phyloP scores from a whole-genome alignment of 2,113 vertebrate species.

The Oryzias curvinotus region DNA sequence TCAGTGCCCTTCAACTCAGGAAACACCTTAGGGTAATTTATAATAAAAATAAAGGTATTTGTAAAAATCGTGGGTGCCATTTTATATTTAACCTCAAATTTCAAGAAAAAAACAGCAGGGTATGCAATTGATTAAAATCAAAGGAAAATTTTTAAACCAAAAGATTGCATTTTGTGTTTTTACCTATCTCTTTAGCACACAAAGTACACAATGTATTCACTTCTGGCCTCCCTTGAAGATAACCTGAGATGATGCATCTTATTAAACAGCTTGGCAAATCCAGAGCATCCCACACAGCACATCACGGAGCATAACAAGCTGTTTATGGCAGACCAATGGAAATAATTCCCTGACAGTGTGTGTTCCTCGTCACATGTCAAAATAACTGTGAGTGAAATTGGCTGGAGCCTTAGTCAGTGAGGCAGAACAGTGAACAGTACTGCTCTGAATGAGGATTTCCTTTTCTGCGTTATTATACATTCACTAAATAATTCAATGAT shows the following conservation, averaged over 20 bases:
- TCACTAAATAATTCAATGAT: conserved; percentile 11
- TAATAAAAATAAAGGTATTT: not conserved
- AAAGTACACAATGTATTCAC: conserved; percentile 2
- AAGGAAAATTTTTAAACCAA: not conserved
- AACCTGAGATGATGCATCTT: conserved; percentile 14
- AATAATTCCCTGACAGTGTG: conserved; percentile 55
- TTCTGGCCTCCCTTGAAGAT: conserved; percentile 1
- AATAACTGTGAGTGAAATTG: conserved; percentile 67
- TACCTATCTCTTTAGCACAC: not conserved
- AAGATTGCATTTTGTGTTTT: not conserved
- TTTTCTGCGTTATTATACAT: conserved; percentile 8
- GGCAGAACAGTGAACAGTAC: conserved; percentile 44
- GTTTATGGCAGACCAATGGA: conserved; percentile 44
- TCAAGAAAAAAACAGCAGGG: too few species aligned
- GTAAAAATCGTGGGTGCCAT: not conserved
- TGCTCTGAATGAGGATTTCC: conserved; percentile 41
- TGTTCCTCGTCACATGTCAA: conserved; percentile 66
- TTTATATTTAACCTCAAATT: too few species aligned
- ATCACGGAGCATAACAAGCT: conserved; percentile 36
- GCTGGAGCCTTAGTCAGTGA: conserved; percentile 59
- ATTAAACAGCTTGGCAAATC: conserved; percentile 26
- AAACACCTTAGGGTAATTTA: not conserved
- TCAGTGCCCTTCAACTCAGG: not conserved
- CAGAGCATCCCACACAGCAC: conserved; percentile 16
- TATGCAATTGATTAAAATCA: too few species aligned